Conservation (phyloP, 1,140 invertebrate species). For the Penaeus chinensis region DNA sequence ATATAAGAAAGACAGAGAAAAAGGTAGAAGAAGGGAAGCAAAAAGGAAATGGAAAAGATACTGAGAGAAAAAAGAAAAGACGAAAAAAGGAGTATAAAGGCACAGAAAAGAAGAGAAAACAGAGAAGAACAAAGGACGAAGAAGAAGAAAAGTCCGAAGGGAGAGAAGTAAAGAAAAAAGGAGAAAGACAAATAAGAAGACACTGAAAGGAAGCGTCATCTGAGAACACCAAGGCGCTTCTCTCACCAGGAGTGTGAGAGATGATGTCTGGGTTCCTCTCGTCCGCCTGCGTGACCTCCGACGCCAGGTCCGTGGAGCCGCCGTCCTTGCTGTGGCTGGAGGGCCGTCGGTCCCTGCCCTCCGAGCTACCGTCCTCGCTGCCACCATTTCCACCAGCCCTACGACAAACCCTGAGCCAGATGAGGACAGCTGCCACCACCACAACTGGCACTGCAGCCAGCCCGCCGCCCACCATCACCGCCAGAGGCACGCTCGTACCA, state of each 20-base stretch:
- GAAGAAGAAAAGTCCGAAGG: too few species aligned
- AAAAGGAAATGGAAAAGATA: too few species aligned
- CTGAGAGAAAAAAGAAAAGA: too few species aligned
- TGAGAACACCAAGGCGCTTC: neutral
- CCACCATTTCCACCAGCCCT: neutral
- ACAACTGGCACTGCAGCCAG: conserved; percentile 20
- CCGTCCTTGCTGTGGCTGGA: conserved; percentile 39
- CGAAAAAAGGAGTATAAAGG: too few species aligned
- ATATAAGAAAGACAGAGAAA: too few species aligned
- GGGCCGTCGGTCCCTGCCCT: conserved; percentile 1
- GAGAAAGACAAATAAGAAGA: too few species aligned
- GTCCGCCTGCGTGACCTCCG: conserved; percentile 23
- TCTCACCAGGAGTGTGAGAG: conserved; percentile 31
- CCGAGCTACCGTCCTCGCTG: conserved; percentile 17
- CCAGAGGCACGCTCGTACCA: conserved; percentile 27
- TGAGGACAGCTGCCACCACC: conserved; percentile 22
- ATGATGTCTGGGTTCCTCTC: conserved; percentile 37
- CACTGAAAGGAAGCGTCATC: too few species aligned
- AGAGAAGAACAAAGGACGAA: too few species aligned
- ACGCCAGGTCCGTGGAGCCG: conserved; percentile 3
- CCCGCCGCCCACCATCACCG: conserved; percentile 25
- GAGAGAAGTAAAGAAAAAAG: too few species aligned
- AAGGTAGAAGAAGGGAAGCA: too few species aligned
- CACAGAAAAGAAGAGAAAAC: too few species aligned
- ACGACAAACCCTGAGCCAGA: conserved; percentile 28